Evolutionary conservation across 2,888 invertebrate genomes (phyloP), one percentile per base, ranked within the genome.

Genomic region (Parapristionchus giblindavisi): DNA sequence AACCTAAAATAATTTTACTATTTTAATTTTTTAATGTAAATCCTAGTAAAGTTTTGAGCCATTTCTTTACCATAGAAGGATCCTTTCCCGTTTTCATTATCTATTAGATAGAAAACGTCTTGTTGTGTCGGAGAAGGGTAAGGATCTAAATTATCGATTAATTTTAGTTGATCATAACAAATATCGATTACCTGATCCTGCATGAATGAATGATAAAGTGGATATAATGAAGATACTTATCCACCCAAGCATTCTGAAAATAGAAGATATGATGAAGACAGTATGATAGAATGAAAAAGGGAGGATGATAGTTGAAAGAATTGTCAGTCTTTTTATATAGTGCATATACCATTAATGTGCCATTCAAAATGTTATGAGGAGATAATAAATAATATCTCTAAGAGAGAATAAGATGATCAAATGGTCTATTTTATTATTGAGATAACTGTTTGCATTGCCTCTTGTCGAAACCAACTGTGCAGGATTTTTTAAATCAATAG

Each of bases 181-280:
- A 24, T 24, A 17, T 24, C 1, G n/a, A 17, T 34, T 29, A 65
- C 63, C 63, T 65, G 63, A 40, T 65, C 63, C 63, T 17, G 4
- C 21, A 29, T 27, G 17, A 29, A 65, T 11, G 21, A 5, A 27
- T 65, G 43, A 43, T 14, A 29, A 65, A 29, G 32, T 11, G 32
- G 43, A 43, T 40, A 65, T 43, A 43, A 65, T 43, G 43, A 36
- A 65, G 43, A 65, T 17, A 38, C 34, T 61, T 24, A n/a, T 24
- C 40, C 27, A 40, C 63, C 63, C 63, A 65, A 65, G 63, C 63
- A 65, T 65, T 43, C 63, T 65, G 63, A 27, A 65, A 24, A 21
- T 60, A 11, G 32, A 21, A 27, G 11, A 34, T 8, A 61, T 24
- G 43, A 11, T 32, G 29, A 56, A 56, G 17, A 29, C 29, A 56